Percentiles rank a stretch among this genome's conserved stretches.
Conservation (phyloP, 2,888 invertebrate species). For the Bruchidius siliquastri region DNA sequence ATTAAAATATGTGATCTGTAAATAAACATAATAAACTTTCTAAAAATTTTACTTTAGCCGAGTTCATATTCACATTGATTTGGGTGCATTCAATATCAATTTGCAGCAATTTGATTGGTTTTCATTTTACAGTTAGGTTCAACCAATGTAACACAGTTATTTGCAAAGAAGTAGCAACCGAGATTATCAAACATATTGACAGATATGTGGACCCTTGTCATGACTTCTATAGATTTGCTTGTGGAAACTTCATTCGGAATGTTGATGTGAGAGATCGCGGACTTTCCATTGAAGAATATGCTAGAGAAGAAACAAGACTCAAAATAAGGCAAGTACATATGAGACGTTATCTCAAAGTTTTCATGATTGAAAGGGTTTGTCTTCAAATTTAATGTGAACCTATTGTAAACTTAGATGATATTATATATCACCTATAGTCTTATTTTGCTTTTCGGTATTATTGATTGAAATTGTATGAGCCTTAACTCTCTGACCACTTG, state of each 20-base stretch:
- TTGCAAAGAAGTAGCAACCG: constrained; percentile 52
- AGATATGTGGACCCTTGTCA: constrained; percentile 65
- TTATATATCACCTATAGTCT: too few relatives aligned
- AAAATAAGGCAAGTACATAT: neutral
- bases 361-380: too few relatives aligned
- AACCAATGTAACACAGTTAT: constrained; percentile 29
- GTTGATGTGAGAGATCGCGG: constrained; percentile 51
- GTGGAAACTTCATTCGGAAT: constrained; percentile 64
- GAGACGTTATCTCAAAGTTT: too few relatives aligned
- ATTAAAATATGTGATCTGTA: too few relatives aligned
- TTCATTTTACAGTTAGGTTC: constrained; percentile 20
- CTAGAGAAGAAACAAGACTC: neutral
- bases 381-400: too few relatives aligned
- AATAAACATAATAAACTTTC: too few relatives aligned
- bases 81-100: neutral
- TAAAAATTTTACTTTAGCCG: too few relatives aligned
- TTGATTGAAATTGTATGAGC: too few relatives aligned
- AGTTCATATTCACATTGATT: too few relatives aligned
- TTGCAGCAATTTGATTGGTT: neutral
- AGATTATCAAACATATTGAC: constrained; percentile 64
- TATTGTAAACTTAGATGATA: too few relatives aligned
- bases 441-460: too few relatives aligned
- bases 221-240: constrained; percentile 73
- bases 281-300: neutral
- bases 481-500: too few relatives aligned